Percentiles rank a stretch among this genome's conserved stretches.
Conservation (phyloP, 2,888 invertebrate species). For the Hydraecia micacea region DNA sequence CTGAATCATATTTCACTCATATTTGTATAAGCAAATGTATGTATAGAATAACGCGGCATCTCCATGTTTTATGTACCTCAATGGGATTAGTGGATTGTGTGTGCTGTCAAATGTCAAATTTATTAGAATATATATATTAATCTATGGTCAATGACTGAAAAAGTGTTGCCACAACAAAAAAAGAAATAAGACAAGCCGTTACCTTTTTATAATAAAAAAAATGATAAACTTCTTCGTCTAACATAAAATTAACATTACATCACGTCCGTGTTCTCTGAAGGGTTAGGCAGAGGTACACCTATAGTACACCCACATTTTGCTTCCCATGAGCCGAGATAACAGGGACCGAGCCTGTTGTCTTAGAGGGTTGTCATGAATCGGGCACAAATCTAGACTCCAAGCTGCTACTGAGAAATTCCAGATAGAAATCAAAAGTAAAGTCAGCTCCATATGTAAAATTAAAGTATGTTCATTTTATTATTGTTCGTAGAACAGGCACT, state of each 20-base stretch:
- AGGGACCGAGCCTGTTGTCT: background rate
- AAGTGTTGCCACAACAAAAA: background rate
- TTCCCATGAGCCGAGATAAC: background rate
- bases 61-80: too few relatives aligned
- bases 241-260: too few relatives aligned
- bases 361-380: too few relatives aligned
- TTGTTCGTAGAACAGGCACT: too few relatives aligned
- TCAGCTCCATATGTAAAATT: background rate
- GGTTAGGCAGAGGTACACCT: background rate
- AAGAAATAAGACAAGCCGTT: background rate
- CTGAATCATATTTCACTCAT: too few relatives aligned
- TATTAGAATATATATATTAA: too few relatives aligned
- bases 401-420: background rate
- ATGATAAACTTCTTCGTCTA: too few relatives aligned
- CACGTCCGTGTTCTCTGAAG: background rate
- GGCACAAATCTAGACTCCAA: background rate
- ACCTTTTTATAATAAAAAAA: background rate
- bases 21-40: too few relatives aligned
- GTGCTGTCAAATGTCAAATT: background rate
- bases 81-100: background rate
- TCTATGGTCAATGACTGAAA: too few relatives aligned
- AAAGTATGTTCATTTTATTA: background rate
- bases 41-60: too few relatives aligned
- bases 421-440: background rate
- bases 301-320: too few relatives aligned